phyloP scores from a whole-genome alignment of 2,113 vertebrate species.

The Poicephalus gulielmi region DNA sequence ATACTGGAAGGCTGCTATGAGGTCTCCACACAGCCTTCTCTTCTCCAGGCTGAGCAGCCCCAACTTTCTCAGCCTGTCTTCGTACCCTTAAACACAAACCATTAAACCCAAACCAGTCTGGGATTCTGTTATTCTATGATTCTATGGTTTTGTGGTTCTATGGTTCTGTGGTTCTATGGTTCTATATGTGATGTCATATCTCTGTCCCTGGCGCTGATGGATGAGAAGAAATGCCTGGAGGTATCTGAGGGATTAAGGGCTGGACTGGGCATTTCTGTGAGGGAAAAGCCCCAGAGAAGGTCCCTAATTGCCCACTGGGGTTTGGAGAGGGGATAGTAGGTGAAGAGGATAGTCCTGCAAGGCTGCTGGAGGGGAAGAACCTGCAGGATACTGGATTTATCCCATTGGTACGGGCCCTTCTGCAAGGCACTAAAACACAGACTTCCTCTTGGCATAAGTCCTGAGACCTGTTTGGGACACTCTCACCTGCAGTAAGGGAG shows the following conservation, averaged over 20 bases:
- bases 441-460: background rate
- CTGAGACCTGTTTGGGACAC: background rate
- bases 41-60: too few relatives aligned
- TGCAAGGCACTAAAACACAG: too few relatives aligned
- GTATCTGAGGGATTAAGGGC: background rate
- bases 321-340: background rate
- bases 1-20: too few relatives aligned
- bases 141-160: background rate
- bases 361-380: background rate
- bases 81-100: too few relatives aligned
- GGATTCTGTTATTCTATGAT: background rate
- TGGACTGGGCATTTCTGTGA: background rate
- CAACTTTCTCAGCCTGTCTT: too few relatives aligned
- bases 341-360: background rate
- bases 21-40: too few relatives aligned
- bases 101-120: background rate
- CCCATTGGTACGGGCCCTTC: background rate
- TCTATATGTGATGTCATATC: fast-evolving
- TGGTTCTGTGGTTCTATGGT: background rate
- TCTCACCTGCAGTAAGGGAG: background rate
- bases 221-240: background rate
- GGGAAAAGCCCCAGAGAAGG: too few relatives aligned
- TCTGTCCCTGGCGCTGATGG: background rate
- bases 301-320: background rate
- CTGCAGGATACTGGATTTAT: background rate